phyloP scores from a whole-genome alignment of 2,888 invertebrate species.

The Stenolophus ochropezus region DNA sequence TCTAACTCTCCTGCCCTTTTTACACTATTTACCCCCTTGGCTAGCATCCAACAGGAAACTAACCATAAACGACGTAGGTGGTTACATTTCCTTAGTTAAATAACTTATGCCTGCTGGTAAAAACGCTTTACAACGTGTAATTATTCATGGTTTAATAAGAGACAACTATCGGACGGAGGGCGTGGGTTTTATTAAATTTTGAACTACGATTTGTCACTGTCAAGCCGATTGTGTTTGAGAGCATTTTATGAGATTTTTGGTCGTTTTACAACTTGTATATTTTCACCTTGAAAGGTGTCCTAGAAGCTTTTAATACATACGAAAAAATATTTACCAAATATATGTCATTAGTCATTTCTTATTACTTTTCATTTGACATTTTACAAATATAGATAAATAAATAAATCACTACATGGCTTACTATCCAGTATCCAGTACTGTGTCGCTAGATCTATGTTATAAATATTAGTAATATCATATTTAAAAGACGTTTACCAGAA shows the following conservation, averaged over 20 bases:
- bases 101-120: neutral
- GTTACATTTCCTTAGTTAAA: constrained; percentile 4
- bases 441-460: too few relatives aligned
- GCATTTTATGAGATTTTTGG: neutral
- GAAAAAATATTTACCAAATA: too few relatives aligned
- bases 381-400: too few relatives aligned
- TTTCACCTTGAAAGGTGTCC: neutral
- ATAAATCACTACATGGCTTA: too few relatives aligned
- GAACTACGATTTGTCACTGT: constrained; percentile 14
- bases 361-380: too few relatives aligned
- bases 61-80: neutral
- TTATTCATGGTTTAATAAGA: constrained; percentile 21
- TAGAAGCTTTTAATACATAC: too few relatives aligned
- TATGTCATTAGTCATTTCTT: too few relatives aligned
- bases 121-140: neutral
- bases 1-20: neutral
- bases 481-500: too few relatives aligned
- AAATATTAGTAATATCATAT: too few relatives aligned
- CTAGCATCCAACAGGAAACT: neutral
- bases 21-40: neutral
- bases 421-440: too few relatives aligned
- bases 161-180: neutral
- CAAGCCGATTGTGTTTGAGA: neutral
- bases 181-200: constrained; percentile 8
- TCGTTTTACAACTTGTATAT: neutral